Evolutionary conservation across 2,888 invertebrate genomes (phyloP), one percentile per base, ranked within the genome.

Genomic region (Mythimna loreyi): DNA sequence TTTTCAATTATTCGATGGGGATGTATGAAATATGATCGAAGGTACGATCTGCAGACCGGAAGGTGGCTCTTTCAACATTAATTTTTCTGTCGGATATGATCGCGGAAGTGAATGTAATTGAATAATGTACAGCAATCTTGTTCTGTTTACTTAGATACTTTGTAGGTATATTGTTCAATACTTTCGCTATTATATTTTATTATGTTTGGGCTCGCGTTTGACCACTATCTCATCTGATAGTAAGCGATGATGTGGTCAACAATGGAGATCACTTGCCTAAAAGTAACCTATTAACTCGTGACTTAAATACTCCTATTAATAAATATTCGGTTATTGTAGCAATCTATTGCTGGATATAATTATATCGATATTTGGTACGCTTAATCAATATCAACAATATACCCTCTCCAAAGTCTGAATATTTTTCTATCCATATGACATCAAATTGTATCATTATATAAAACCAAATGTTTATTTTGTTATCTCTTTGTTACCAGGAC

Each of bases 401-500:
- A 16, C n/a, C n/a, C n/a, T n/a, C n/a, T n/a, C n/a, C n/a, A n/a
- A 33, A 33, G 43, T 45, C n/a, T 45, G 0, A 2, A 45, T 45
- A n/a, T 45, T 19, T 11, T 52, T 9, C 9, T 19, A 53, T n/a
- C 11, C 11, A n/a, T 30, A 33, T 19, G 23, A 55, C 56, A 40
- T 30, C 1, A 56, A 56, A 3, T 21, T 8, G 21, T 3, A 0
- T 28, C 28, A 1, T 43, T 40, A 11, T 11, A 28, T 23, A 8
- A 30, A 7, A 30, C 11, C 4, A 21, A 36, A 30, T 13, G 3
- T n/a, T 45, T 33, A 7, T 49, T 0, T 9, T 28, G 9, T 11
- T 1, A 13, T n/a, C 56, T 28, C 53, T 56, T 75, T 78, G 78
- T 82, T 82, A 90, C 52, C 93, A 98, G 98, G 92, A 97, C 97